phyloP scores from a whole-genome alignment of 2,888 invertebrate genomes.

The Podotricha telesiphe region DNA sequence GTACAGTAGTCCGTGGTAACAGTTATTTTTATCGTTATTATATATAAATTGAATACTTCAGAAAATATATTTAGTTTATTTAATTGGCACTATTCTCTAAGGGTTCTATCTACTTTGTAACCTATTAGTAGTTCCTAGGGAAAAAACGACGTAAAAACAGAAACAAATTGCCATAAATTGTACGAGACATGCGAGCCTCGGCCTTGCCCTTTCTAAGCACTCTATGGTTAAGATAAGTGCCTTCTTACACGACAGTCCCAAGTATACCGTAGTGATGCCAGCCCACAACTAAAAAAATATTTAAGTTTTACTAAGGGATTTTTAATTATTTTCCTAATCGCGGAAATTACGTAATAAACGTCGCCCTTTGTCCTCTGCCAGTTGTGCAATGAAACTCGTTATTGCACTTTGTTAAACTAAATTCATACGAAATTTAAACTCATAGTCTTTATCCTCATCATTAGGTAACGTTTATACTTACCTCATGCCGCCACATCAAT shows the following conservation, averaged over 20 bases:
- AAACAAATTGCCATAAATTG: slow-evolving; percentile 59
- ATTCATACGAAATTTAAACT: too few relatives aligned
- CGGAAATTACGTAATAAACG: too few relatives aligned
- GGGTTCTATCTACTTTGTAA: not conserved
- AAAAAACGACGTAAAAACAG: slow-evolving; percentile 55
- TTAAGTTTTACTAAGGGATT: too few relatives aligned
- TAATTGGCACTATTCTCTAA: not conserved
- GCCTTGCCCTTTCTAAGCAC: slow-evolving; percentile 67
- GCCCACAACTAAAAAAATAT: slow-evolving; percentile 24
- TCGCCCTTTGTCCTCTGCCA: too few relatives aligned
- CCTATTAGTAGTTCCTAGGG: slow-evolving; percentile 45
- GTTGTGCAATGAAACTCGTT: too few relatives aligned
- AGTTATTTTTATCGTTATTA: not conserved
- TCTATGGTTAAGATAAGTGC: slow-evolving; percentile 58
- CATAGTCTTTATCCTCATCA: too few relatives aligned
- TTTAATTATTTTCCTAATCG: too few relatives aligned
- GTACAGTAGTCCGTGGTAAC: too few relatives aligned
- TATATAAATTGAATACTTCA: too few relatives aligned
- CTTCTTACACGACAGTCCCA: slow-evolving; percentile 45
- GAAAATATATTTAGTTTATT: not conserved
- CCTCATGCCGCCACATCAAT: too few relatives aligned
- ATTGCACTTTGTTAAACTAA: too few relatives aligned
- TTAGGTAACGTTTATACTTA: too few relatives aligned
- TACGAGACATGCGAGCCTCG: slow-evolving; percentile 61
- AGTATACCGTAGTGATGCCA: slow-evolving; percentile 35